These are phyloP conservation scores for Drosophila takahashii DNA, from an alignment of 1,140 invertebrate genomes.

Conservation along the genomic window DNA sequence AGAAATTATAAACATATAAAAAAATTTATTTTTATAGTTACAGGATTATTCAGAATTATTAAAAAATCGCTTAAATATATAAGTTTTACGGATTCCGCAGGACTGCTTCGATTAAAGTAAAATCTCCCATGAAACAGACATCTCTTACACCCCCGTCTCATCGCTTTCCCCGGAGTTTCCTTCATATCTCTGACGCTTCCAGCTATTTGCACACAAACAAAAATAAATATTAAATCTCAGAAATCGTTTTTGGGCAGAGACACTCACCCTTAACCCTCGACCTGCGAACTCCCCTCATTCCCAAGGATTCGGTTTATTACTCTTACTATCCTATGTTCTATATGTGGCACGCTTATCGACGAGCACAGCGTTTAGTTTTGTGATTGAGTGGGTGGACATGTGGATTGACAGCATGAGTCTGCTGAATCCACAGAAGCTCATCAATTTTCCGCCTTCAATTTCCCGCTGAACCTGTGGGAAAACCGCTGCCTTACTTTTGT, in stretches of 20 bases:
- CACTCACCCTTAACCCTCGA: slow-evolving; percentile 10
- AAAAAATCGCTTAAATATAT: background rate
- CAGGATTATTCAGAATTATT: too few relatives aligned
- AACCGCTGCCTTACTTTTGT: slow-evolving; percentile 3
- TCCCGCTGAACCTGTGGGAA: slow-evolving; percentile 2
- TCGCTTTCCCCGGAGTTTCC: slow-evolving; percentile 6
- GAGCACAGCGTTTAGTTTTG: slow-evolving; percentile 71
- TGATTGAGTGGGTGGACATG: slow-evolving; percentile 84
- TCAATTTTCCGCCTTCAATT: background rate
- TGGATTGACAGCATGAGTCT: slow-evolving; percentile 83
- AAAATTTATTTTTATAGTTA: too few relatives aligned
- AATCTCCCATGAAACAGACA: slow-evolving; percentile 21
- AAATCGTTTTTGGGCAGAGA: slow-evolving; percentile 66
- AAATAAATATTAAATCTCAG: slow-evolving; percentile 83
- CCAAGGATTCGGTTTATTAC: slow-evolving; percentile 42
- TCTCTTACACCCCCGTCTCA: background rate
- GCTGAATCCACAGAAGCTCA: slow-evolving; percentile 74
- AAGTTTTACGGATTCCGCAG: background rate
- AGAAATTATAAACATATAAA: too few relatives aligned
- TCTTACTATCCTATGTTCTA: slow-evolving; percentile 41
- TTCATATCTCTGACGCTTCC: slow-evolving; percentile 66
- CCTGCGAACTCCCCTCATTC: slow-evolving; percentile 1
- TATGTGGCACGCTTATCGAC: slow-evolving; percentile 76
- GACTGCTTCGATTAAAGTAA: slow-evolving; percentile 8
- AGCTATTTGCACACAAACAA: slow-evolving; percentile 83